Evolutionary conservation across 2,113 vertebrate species (phyloP).

Genomic region (Maylandia zebra): DNA sequence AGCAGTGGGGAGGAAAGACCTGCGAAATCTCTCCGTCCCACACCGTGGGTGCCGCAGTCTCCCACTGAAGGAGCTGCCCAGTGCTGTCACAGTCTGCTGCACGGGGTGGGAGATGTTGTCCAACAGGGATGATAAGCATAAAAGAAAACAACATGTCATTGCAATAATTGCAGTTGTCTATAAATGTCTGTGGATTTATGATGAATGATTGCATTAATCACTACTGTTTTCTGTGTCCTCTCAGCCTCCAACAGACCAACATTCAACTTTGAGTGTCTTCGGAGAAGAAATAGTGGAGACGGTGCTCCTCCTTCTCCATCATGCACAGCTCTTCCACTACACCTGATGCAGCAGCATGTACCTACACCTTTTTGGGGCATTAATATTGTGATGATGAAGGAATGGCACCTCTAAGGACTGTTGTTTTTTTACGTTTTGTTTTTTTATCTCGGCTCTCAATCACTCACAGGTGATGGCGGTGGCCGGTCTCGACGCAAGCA

Average conservation of each 20-base stretch:
- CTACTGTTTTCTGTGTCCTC: background rate
- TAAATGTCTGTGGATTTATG: background rate
- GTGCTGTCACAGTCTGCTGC: no score
- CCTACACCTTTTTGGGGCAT: background rate
- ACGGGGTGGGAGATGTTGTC: no score
- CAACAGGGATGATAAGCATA: background rate
- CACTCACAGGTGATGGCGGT: conserved; percentile 87
- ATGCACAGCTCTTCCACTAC: conserved; percentile 84
- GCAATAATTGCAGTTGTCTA: background rate
- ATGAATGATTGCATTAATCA: background rate
- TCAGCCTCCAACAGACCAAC: conserved; percentile 82
- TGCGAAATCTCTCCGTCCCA: no score
- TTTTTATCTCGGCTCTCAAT: background rate
- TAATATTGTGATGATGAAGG: background rate
- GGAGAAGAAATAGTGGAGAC: conserved; percentile 82
- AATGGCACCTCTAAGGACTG: background rate
- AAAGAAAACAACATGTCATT: background rate
- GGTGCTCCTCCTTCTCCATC: conserved; percentile 69
- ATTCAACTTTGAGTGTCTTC: conserved; percentile 94
- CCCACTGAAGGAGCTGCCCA: no score
- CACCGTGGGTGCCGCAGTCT: no score
- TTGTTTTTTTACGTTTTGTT: background rate
- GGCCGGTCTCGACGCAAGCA: conserved; percentile 86
- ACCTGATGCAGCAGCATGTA: conserved; percentile 95
- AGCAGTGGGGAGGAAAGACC: no score